Percentiles rank a stretch among this genome's conserved stretches.
Evolutionary conservation across 2,797 vertebrate species (phyloP).

Genomic region (Protosalanx chinensis): DNA sequence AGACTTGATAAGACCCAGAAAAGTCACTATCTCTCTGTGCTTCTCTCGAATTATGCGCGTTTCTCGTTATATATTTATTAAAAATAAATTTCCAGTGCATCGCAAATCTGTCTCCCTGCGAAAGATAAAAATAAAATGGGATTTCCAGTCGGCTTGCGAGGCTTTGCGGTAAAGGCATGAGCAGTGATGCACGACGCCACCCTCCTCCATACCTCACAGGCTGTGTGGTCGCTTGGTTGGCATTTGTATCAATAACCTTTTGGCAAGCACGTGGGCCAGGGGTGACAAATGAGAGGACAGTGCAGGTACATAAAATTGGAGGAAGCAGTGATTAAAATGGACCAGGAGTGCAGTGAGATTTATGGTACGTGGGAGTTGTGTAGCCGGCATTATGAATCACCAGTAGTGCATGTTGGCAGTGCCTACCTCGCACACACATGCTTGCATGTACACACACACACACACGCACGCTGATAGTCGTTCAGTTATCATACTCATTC

Average conservation of each 20-base stretch:
- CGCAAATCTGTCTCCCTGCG: neutral
- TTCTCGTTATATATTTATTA: neutral
- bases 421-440: neutral
- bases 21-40: neutral
- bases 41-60: neutral
- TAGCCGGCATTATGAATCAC: neutral
- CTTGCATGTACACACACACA: neutral
- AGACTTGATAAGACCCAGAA: neutral
- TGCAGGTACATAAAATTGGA: neutral
- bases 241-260: neutral
- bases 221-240: neutral
- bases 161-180: neutral
- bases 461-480: neutral
- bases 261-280: neutral
- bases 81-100: neutral
- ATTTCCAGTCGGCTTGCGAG: neutral
- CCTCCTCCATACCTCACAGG: neutral
- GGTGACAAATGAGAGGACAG: neutral
- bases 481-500: neutral
- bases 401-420: neutral
- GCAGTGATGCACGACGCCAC: neutral
- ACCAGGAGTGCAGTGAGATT: neutral
- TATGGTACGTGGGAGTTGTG: neutral
- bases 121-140: slow-evolving; percentile 5
- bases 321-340: neutral